Evolutionary conservation across 1,140 invertebrate species (phyloP), one percentile per base, ranked within the genome.

Genomic region (Cotesia typhae): DNA sequence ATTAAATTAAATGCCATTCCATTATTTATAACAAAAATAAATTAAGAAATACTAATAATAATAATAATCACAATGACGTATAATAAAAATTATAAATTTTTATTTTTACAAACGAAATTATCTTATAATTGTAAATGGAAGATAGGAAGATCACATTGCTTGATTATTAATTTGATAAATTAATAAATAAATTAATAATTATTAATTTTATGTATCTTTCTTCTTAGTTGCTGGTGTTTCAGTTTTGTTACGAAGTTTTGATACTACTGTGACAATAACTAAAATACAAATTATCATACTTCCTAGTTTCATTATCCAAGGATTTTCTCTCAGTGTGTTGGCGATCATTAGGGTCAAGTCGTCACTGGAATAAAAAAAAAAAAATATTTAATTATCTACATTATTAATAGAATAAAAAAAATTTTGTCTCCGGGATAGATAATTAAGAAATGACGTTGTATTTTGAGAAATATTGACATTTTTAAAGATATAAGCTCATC

Each of bases 281-380:
- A 91, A 83, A 9, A 91, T 80, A 38, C 90, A 85, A 79, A 91
- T 90, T 66, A 88, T 89, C 17, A 88, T 88, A 68, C 89, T 87
- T 51, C 89, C 89, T 67, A 92, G 85, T 80, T 92, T 90, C 89
- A 90, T 92, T 72, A 92, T 82, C 89, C 91, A 92, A 1, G 91
- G 90, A 84, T 93, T 90, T 79, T 91, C 88, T 69, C 84, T 86
- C 57, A 94, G 81, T 53, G 91, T 88, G 70, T 91, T 89, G 12
- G 89, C 87, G 52, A 90, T 89, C 81, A 90, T 88, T 78, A 92
- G 90, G 12, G 90, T 89, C 20, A 93, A 81, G 78, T 94, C 91
- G 82, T 94, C 92, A 84, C 92, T 93, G 85, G 80, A 91, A 92
- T 75, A 78, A 83, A 81, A 83, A 80, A 80, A 71, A 74, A 74